These are phyloP conservation scores for Ichneumon xanthorius DNA, from an alignment of 2,888 invertebrate genomes.

Conservation along the genomic window DNA sequence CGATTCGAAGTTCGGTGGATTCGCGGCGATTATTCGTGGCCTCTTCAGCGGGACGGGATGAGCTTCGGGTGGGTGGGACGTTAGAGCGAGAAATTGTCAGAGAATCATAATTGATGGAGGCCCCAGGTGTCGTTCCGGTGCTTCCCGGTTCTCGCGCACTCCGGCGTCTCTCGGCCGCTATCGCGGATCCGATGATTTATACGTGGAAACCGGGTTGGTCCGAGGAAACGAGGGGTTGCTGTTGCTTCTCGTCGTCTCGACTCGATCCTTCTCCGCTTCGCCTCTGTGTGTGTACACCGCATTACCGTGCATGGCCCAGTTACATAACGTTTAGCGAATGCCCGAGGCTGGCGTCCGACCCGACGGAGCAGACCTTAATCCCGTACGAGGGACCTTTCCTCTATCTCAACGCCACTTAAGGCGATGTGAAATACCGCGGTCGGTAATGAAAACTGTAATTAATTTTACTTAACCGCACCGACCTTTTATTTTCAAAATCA, in stretches of 20 bases:
- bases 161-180: conserved; percentile 25
- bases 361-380: conserved; percentile 41
- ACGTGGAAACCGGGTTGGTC: conserved; percentile 54
- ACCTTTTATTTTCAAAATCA: too few relatives aligned
- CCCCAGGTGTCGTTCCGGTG: conserved; percentile 56
- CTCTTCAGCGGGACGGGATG: conserved; percentile 2
- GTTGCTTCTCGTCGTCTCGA: conserved; percentile 42
- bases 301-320: neutral
- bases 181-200: conserved; percentile 67
- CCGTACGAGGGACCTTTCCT: conserved; percentile 20
- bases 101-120: conserved; percentile 67
- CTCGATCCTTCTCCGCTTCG: conserved; percentile 5
- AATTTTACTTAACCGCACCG: too few relatives aligned
- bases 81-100: conserved; percentile 51
- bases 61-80: conserved; percentile 2
- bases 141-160: conserved; percentile 31
- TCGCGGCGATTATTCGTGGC: neutral
- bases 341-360: neutral
- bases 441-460: too few relatives aligned
- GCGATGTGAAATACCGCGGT: neutral
- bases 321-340: conserved; percentile 3
- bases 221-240: conserved; percentile 49
- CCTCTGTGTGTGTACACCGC: neutral
- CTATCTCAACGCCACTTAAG: neutral
- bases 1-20: conserved; percentile 32